Evolutionary conservation across 2,888 invertebrate species (phyloP), one percentile per base, ranked within the genome.

Genomic region (Saturnia japonica): DNA sequence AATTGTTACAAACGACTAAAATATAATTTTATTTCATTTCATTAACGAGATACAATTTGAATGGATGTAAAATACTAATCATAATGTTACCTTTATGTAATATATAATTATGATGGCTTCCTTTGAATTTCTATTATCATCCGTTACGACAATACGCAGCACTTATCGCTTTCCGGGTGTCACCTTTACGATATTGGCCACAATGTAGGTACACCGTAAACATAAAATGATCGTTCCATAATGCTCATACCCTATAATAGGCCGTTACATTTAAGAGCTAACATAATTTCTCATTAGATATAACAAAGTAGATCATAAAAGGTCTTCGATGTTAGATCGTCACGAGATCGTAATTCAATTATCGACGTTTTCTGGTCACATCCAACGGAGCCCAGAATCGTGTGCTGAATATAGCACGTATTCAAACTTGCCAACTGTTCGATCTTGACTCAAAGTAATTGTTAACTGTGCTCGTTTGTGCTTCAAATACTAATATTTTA

Each of bases 301-400:
- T 70, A 70, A 70, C 51, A 70, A 70, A 64, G 42, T 70, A 67
- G 42, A 40, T 54, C 51, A 54, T 70, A 70, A 70, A 69, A 42
- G 70, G 28, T 12, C 25, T 42, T 72, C 64, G 64, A 54, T 42
- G 67, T 71, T 67, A 34, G 45, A 54, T 71, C 69, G 54, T 72
- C 40, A 43, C 71, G 71, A 73, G 74, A 74, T 73, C 76, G 72
- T 71, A 75, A 81, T 82, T 80, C 78, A 79, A 80, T 82, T 79
- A 81, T 75, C 62, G 71, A 72, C 74, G 72, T 77, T 75, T 72
- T 74, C 72, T 72, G 76, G 71, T 70, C 70, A 70, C 70, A 70
- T 70, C 66, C 70, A 8, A 40, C n/a, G 40, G 42, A 54, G 66
- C 54, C 42, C 4, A 25, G 67, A n/a, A 62, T 54, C 71, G 71